Percentiles rank a stretch among this genome's conserved stretches.
phyloP scores from a whole-genome alignment of 2,797 vertebrate species.

The Lates japonicus region DNA sequence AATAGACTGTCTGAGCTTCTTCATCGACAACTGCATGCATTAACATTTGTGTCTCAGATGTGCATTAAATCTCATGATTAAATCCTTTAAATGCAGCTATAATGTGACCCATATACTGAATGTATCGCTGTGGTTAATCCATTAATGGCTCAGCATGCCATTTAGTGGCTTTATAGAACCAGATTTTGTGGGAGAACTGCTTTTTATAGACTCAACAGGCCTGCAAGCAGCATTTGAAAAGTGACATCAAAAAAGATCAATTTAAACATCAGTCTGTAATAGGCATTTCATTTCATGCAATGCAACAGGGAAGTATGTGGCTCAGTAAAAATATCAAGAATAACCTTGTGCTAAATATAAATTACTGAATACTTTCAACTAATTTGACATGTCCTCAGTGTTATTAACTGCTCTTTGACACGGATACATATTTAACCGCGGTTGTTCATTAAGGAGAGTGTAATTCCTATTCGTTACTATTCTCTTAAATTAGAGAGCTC shows the following conservation, averaged over 20 bases:
- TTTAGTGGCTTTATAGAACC: conserved; percentile 33
- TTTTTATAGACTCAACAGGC: conserved; percentile 26
- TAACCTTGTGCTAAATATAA: neutral
- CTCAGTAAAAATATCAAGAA: neutral
- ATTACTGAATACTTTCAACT: neutral
- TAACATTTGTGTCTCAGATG: conserved; percentile 17
- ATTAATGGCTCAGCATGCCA: conserved; percentile 34
- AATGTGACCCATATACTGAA: conserved; percentile 4
- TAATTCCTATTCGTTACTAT: neutral
- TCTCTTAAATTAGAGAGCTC: conserved; percentile 7
- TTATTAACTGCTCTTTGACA: neutral
- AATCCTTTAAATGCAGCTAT: conserved; percentile 45
- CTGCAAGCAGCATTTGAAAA: conserved; percentile 4
- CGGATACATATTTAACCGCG: neutral
- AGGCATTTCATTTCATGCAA: too few relatives aligned
- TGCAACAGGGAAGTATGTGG: neutral
- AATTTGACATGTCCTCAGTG: neutral
- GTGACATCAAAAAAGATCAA: neutral
- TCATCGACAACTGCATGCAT: conserved; percentile 34
- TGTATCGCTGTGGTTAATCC: conserved; percentile 37
- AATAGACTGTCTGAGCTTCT: conserved; percentile 34
- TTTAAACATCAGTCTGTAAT: neutral
- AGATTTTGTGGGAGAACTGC: conserved; percentile 5
- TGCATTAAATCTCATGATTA: conserved; percentile 31
- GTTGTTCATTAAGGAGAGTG: neutral